A percentile compares a stretch with the other conserved stretches of the same genome.
phyloP scores from a whole-genome alignment of 2,113 vertebrate genomes.

The Bettongia penicillata region DNA sequence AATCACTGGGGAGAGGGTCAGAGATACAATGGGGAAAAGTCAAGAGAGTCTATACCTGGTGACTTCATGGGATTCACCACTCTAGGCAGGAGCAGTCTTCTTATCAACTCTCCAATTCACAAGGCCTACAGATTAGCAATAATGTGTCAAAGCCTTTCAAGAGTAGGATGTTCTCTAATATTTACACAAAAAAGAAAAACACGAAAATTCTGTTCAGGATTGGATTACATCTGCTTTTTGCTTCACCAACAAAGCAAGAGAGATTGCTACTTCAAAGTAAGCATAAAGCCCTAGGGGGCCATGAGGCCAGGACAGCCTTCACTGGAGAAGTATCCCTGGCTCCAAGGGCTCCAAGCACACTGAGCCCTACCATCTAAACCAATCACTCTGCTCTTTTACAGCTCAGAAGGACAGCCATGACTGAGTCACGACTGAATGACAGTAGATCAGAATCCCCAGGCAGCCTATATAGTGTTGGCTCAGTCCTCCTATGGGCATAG shows the following conservation, averaged over 20 bases:
- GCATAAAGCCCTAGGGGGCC: not conserved
- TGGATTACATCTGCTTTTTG: not conserved
- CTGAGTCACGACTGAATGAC: not conserved
- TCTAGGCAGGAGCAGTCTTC: not conserved
- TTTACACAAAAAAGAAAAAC: not conserved
- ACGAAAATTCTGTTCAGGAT: not conserved
- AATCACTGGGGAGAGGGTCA: not conserved
- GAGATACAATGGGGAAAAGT: constrained; percentile 7
- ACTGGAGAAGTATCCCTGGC: not conserved
- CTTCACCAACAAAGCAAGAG: not conserved
- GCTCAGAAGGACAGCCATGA: not conserved
- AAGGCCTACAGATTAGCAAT: not conserved
- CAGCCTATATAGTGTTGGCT: not conserved
- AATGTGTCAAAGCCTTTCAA: not conserved
- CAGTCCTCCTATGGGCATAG: not conserved
- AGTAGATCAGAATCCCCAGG: not conserved
- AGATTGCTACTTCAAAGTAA: not conserved
- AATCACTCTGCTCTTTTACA: not conserved
- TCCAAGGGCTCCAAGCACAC: not conserved
- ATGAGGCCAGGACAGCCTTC: not conserved
- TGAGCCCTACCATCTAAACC: not conserved
- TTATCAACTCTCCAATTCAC: not conserved
- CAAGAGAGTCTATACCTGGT: not conserved
- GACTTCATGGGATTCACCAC: not conserved
- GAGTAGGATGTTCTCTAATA: not conserved